Base-by-base conservation (phyloP, 37 sponge, comb jelly and placozoan genomes). In the Halichondria panicea region DNA sequence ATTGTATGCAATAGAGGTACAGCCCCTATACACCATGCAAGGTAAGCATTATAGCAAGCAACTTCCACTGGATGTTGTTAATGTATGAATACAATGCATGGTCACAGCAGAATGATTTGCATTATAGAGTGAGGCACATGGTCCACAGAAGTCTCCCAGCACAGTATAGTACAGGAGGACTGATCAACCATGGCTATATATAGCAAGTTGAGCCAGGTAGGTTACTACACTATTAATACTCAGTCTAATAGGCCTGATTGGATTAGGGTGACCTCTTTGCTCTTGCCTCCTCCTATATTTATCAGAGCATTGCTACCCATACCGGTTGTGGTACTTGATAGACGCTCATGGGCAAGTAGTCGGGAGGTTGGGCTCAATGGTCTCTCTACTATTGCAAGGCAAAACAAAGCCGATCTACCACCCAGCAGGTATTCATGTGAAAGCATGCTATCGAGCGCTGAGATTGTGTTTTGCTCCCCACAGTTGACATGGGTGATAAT, bases 371-470 rank as follows among this genome's bases (percentile, higher is more conserved):
- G 96, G 93, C 0, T 66, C 66, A 15, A 75, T 86, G 66, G 1
- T 92, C 24, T 63, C 84, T 4, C 73, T 66, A 11, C 42, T 95
- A 0, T 77, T 95, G 11, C 96, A 92, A 52, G 96, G 96, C 32
- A 92, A 91, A 62, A 89, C 78, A 54, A 95, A 95, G 61, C 96
- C 96, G 5, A 92, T 92, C 43, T 95, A 95, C 55, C 94, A 93
- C 72, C 92, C 94, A 50, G 83, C 94, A 28, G 87, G 94, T 93
- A 60, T 19, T 30, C 67, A n/a, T n/a, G n/a, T n/a, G 61, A 59
- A 59, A 27, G 25, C 12, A 59, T 18, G 25, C 7, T 30, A 59
- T 9, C 61, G 25, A 8, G 25, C 18, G 12, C 27, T 12, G 15
- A 34, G 3, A n/a, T 45, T n/a, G n/a, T n/a, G n/a, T n/a, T n/a